Percentiles rank a stretch among this genome's conserved stretches.
phyloP scores from a whole-genome alignment of 2,797 vertebrate species.

The Premnoplex brunnescens region DNA sequence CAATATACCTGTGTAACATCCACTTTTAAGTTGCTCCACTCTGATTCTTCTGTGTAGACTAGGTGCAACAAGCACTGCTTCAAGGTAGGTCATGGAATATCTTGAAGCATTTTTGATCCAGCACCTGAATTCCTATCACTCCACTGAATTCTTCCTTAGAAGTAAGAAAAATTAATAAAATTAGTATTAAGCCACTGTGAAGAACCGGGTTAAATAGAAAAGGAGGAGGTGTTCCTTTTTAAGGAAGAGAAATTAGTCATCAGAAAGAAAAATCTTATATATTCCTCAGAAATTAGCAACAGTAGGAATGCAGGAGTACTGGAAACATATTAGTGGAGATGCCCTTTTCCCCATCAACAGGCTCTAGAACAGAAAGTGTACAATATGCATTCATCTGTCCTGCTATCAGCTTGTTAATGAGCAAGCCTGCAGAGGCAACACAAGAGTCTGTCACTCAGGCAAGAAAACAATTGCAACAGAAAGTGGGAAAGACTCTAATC shows the following conservation, averaged over 20 bases:
- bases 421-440: not conserved
- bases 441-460: not conserved
- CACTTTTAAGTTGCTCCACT: not conserved
- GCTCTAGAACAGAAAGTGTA: not conserved
- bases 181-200: not conserved
- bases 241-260: not conserved
- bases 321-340: not conserved
- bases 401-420: not conserved
- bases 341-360: not conserved
- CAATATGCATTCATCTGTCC: not conserved
- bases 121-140: not conserved
- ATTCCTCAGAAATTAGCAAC: not conserved
- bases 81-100: not conserved
- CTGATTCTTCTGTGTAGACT: not conserved
- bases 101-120: not conserved
- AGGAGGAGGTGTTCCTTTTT: not conserved
- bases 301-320: not conserved
- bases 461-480: not conserved
- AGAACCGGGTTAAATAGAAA: not conserved
- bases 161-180: not conserved
- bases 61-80: not conserved
- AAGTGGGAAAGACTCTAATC: not conserved
- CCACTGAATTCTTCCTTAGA: not conserved
- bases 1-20: not conserved
- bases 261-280: not conserved